Evolutionary conservation across 2,888 invertebrate species (phyloP), one percentile per base, ranked within the genome.

Genomic region (Pseudolycoriella hygida): DNA sequence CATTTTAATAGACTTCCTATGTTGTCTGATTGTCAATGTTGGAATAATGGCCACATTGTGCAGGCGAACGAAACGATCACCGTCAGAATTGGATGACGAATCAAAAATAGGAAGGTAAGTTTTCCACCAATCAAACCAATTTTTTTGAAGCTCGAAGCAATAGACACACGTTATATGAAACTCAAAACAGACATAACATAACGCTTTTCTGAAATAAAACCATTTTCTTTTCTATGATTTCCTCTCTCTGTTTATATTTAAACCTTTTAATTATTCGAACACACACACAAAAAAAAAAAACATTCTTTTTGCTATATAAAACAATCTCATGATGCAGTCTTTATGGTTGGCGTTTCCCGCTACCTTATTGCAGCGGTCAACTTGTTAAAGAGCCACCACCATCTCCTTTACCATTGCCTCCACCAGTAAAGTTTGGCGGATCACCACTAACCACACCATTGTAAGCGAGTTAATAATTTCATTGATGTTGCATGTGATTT

Each of bases 311-410:
- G 20, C 30, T 40, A 20, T 32, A 44, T n/a, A n/a, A n/a, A 43
- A 3, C 3, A 39, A 39, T 43, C 34, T 38, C 17, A 39, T 15
- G 12, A 43, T 38, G 25, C 80, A 87, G 86, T 84, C 81, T 87
- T 79, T 86, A 86, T 79, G 85, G 86, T 82, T 86, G 86, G 86
- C 86, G 86, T 77, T 87, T 86, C 78, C 86, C 87, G 75, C 82
- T 87, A 80, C 86, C 86, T 77, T 86, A 87, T 86, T 86, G 86
- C 81, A 86, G 86, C 77, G 84, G 84, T 76, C 64, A 64, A 58
- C 58, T 66, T 56, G 62, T 65, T 57, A 79, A 78, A 75, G 78
- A 77, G 70, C 76, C 77, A 57, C 80, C 80, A 67, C 80, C 80
- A 60, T 80, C 79, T 68, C 80, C 79, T 68, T 73, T 80, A 69